Percentiles rank a stretch among this genome's conserved stretches.
Evolutionary conservation across 1,140 invertebrate species (phyloP).

Genomic region (Pseudomyrmex concolor): DNA sequence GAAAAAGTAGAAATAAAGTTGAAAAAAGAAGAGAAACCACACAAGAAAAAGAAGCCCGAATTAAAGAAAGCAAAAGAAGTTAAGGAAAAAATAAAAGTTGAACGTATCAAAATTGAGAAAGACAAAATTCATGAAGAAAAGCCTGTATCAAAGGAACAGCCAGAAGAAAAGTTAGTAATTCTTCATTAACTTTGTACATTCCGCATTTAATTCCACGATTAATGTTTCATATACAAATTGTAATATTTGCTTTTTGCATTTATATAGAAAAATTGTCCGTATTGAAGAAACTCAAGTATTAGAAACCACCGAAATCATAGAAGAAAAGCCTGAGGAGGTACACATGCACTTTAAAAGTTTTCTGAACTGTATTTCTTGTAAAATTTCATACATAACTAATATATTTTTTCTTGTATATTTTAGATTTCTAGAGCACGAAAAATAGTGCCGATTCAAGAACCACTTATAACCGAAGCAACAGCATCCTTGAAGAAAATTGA

Average conservation of each 20-base stretch:
- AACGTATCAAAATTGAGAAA: constrained; percentile 85
- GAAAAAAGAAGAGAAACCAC: constrained; percentile 81
- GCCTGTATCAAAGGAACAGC: constrained; percentile 80
- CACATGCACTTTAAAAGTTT: too few relatives aligned
- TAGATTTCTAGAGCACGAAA: constrained; percentile 83
- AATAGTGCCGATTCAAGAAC: constrained; percentile 86
- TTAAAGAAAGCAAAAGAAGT: constrained; percentile 85
- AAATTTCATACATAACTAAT: background rate
- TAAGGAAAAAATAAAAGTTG: constrained; percentile 86
- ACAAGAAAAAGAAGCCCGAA: constrained; percentile 82
- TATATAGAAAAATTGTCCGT: constrained; percentile 83
- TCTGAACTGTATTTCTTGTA: background rate
- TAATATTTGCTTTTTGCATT: constrained; percentile 48
- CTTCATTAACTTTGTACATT: background rate
- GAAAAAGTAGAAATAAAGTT: constrained; percentile 69
- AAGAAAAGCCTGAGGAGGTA: constrained; percentile 82
- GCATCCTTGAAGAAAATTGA: constrained; percentile 88
- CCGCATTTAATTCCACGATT: background rate
- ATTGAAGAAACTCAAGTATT: constrained; percentile 85
- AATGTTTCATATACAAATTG: constrained; percentile 27
- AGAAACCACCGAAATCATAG: constrained; percentile 84
- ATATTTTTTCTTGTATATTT: constrained; percentile 35
- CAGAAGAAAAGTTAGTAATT: constrained; percentile 82
- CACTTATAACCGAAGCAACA: constrained; percentile 87
- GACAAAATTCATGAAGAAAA: constrained; percentile 80